Conservation (phyloP, 2,113 vertebrate genomes). For the Haliaeetus leucogaster region DNA sequence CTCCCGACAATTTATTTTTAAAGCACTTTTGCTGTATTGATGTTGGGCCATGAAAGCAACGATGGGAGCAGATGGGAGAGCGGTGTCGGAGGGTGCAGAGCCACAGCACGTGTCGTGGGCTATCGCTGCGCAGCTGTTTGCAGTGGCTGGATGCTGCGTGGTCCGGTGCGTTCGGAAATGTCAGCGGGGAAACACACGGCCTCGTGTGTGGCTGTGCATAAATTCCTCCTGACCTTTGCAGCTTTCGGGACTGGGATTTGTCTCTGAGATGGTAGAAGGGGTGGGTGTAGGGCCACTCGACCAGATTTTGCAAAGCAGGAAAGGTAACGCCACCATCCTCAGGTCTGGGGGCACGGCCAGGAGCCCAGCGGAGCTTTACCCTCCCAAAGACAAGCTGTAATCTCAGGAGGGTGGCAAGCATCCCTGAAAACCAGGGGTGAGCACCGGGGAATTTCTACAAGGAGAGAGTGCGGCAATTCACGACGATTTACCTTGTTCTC, state of each 20-base stretch:
- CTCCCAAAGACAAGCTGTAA: background rate
- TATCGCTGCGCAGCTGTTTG: background rate
- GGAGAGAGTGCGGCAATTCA: background rate
- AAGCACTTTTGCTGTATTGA: background rate
- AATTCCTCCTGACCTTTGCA: background rate
- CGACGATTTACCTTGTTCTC: background rate
- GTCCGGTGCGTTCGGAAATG: fast-evolving
- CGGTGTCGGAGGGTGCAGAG: fast-evolving
- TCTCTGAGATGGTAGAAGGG: background rate
- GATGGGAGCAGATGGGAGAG: background rate
- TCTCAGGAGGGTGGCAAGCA: no score
- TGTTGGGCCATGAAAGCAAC: fast-evolving
- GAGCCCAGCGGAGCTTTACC: background rate
- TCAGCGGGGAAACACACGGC: background rate
- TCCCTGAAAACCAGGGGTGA: background rate
- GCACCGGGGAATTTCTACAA: background rate
- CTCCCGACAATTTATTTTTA: background rate
- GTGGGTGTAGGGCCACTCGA: no score
- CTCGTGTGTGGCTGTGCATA: fast-evolving
- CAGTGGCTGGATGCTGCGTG: background rate
- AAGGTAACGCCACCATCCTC: background rate
- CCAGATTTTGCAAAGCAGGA: background rate
- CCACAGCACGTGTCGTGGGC: fast-evolving
- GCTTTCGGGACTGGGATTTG: background rate
- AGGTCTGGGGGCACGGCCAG: background rate